Percentiles rank a stretch among this genome's conserved stretches.
phyloP scores from a whole-genome alignment of 2,113 vertebrate species.

The Onychostruthus taczanowskii region DNA sequence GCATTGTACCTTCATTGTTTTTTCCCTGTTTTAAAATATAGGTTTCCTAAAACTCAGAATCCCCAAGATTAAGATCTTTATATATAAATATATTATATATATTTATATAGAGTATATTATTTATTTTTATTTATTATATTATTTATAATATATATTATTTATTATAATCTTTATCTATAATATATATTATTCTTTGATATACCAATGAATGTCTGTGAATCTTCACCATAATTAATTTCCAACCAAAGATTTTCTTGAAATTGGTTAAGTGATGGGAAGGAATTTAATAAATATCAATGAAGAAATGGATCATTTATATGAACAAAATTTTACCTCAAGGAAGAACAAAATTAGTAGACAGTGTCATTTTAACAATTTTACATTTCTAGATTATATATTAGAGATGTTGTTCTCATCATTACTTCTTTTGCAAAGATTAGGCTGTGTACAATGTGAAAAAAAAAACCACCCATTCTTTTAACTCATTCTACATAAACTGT shows the following conservation, averaged over 20 bases:
- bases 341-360: background rate
- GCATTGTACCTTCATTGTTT: background rate
- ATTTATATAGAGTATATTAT: too few species aligned
- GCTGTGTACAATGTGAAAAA: background rate
- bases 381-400: background rate
- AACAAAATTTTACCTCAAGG: background rate
- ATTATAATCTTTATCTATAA: too few species aligned
- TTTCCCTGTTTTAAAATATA: background rate
- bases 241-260: background rate
- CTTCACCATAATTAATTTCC: background rate
- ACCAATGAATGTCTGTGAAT: background rate
- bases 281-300: background rate
- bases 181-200: too few species aligned
- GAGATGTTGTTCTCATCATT: background rate
- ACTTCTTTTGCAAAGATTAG: background rate
- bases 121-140: too few species aligned
- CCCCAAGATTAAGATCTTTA: background rate
- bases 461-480: background rate
- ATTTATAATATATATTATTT: too few species aligned
- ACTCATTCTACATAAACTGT: background rate
- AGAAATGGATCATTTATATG: background rate
- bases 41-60: background rate
- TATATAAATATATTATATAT: too few species aligned
- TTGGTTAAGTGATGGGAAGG: background rate
- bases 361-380: background rate